These are phyloP conservation scores for Diogma glabrata DNA, from an alignment of 2,888 invertebrate genomes.

Conservation along the genomic window DNA sequence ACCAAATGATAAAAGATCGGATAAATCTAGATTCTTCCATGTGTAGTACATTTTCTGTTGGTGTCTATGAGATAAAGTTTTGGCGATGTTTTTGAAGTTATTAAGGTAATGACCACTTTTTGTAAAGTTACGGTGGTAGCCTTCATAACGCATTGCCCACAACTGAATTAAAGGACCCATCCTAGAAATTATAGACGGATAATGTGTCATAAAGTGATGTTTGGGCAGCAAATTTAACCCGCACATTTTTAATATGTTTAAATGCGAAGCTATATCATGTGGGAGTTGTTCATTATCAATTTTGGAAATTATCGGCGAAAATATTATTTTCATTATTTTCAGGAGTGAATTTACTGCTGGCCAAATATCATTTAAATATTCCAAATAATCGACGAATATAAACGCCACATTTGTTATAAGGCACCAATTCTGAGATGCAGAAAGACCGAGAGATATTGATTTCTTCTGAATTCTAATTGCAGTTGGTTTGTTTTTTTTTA, in stretches of 20 bases:
- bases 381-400: conserved; percentile 1
- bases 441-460: not conserved
- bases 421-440: conserved; percentile 7
- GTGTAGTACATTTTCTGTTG: conserved; percentile 7
- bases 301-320: not conserved
- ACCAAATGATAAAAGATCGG: not conserved
- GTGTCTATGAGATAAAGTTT: conserved; percentile 5
- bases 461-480: conserved; percentile 3
- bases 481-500: conserved; percentile 6
- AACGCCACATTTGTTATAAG: conserved; percentile 1
- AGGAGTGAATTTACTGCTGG: not conserved
- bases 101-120: not conserved
- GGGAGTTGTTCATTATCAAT: not conserved
- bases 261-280: not conserved
- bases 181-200: not conserved
- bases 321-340: not conserved
- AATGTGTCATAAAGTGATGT: conserved; percentile 9
- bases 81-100: conserved; percentile 7
- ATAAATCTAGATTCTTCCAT: not conserved
- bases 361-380: not conserved
- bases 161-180: conserved; percentile 1
- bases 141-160: conserved; percentile 8
- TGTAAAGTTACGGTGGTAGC: conserved; percentile 1
- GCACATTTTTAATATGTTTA: not conserved
- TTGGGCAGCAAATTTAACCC: not conserved